A percentile compares a stretch with the other conserved stretches of the same genome.
These are phyloP conservation scores for Seira ritae DNA, from an alignment of 2,888 invertebrate genomes.

Conservation along the genomic window DNA sequence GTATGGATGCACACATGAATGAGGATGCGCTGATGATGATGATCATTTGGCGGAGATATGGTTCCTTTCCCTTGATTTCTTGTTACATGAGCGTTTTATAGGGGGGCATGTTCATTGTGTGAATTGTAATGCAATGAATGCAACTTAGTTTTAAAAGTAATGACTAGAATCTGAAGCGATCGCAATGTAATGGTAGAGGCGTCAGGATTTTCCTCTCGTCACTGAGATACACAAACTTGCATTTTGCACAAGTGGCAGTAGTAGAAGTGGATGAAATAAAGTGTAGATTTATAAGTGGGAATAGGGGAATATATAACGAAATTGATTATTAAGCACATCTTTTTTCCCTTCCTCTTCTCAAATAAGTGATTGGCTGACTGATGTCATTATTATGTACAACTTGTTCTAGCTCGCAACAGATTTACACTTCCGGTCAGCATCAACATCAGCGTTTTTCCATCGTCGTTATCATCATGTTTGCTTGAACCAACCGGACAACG, in stretches of 20 bases:
- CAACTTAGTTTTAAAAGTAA: background rate
- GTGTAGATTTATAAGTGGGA: background rate
- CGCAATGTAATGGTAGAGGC: no score
- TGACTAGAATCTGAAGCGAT: no score
- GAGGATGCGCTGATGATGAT: conserved; percentile 29
- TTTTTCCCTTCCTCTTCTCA: conserved; percentile 17
- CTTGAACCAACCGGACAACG: no score
- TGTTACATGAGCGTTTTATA: conserved; percentile 5
- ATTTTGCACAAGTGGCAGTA: background rate
- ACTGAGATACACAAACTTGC: no score
- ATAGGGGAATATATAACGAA: background rate
- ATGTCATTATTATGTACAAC: conserved; percentile 50
- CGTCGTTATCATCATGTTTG: no score
- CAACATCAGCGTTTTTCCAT: no score
- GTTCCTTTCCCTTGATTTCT: conserved; percentile 29
- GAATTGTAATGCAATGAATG: conserved; percentile 24
- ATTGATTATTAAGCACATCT: conserved; percentile 38
- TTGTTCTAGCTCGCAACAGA: conserved; percentile 50
- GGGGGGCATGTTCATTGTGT: conserved; percentile 1
- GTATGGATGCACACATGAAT: conserved; percentile 39
- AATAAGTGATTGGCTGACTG: conserved; percentile 41
- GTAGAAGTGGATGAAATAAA: background rate
- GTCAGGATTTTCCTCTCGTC: no score
- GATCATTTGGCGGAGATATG: conserved; percentile 42
- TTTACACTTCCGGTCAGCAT: conserved; percentile 58